Evolutionary conservation across 2,113 vertebrate genomes (phyloP).

Genomic region (Nipponia nippon): DNA sequence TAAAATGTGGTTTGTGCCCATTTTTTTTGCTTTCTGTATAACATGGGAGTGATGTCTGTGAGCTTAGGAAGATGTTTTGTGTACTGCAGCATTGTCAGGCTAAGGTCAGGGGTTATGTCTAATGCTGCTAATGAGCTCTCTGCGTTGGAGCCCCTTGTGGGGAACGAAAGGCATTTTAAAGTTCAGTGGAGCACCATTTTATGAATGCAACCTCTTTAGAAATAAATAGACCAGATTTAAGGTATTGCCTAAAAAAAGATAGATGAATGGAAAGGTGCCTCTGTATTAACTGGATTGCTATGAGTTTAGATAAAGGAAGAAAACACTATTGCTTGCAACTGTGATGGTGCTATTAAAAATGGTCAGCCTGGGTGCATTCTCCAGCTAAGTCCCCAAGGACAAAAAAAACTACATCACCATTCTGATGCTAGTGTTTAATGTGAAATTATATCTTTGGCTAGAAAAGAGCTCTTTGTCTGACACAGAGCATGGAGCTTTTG

Average conservation of each 20-base stretch:
- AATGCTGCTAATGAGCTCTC: background rate
- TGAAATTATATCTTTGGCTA: conserved; percentile 23
- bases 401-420: background rate
- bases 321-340: background rate
- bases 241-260: background rate
- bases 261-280: background rate
- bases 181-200: background rate
- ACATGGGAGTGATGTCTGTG: background rate
- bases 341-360: background rate
- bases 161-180: background rate
- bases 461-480: conserved; percentile 10
- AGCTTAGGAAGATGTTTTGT: background rate
- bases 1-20: background rate
- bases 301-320: background rate
- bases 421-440: background rate
- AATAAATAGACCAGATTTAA: background rate
- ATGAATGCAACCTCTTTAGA: background rate
- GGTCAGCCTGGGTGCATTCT: background rate
- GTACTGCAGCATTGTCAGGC: background rate
- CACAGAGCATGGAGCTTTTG: conserved; percentile 24
- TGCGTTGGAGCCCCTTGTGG: accelerated
- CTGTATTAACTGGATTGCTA: background rate
- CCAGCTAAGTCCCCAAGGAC: background rate
- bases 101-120: background rate
- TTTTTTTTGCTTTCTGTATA: background rate